Evolutionary conservation across 2,797 vertebrate species (phyloP).

Genomic region (Neomorphus geoffroyi): DNA sequence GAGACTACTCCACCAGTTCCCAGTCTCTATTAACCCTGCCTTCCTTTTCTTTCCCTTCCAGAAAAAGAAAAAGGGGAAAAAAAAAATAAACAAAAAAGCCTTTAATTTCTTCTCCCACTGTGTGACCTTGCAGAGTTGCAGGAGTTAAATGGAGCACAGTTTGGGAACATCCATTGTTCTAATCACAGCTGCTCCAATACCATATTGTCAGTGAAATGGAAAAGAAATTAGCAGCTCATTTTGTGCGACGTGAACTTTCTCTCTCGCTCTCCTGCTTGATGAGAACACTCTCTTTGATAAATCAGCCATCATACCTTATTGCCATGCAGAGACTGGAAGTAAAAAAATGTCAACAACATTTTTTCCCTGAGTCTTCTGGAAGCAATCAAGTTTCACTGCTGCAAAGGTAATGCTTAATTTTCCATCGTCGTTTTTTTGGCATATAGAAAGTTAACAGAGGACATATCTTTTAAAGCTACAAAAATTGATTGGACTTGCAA

Average conservation of each 20-base stretch:
- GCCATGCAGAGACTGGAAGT: constrained; percentile 70
- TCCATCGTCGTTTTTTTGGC: constrained; percentile 27
- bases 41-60: neutral
- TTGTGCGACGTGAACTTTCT: constrained; percentile 75
- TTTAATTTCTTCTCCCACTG: constrained; percentile 6
- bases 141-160: constrained; percentile 72
- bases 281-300: constrained; percentile 74
- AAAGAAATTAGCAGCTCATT: constrained; percentile 81
- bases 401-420: constrained; percentile 72
- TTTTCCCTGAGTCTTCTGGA: constrained; percentile 68
- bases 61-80: neutral
- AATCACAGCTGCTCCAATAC: constrained; percentile 77
- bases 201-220: constrained; percentile 77
- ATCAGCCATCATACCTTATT: constrained; percentile 77
- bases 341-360: constrained; percentile 73
- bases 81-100: neutral
- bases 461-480: constrained; percentile 64
- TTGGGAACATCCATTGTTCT: constrained; percentile 76
- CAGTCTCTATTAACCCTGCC: neutral
- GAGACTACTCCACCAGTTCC: neutral
- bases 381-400: constrained; percentile 75
- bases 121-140: constrained; percentile 74
- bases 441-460: constrained; percentile 64
- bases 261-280: constrained; percentile 72
- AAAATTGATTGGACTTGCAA: constrained; percentile 66